A percentile compares a stretch with the other conserved stretches of the same genome.
phyloP scores from a whole-genome alignment of 2,888 invertebrate species.

The Morinoia aosen region DNA sequence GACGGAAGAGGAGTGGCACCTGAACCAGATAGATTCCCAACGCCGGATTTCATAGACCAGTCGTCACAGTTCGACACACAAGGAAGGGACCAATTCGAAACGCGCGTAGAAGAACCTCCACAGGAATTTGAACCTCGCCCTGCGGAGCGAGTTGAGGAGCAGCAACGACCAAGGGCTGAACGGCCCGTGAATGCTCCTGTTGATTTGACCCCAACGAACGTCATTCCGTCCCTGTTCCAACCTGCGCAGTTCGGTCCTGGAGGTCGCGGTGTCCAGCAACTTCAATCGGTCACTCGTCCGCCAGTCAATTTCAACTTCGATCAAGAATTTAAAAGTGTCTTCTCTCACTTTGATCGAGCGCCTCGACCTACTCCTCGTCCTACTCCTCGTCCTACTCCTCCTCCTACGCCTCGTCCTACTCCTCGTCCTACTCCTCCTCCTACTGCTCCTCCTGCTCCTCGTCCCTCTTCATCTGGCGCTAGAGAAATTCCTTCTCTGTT shows the following conservation, averaged over 20 bases:
- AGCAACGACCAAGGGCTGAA: not conserved
- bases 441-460: not conserved
- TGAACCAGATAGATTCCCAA: conserved; percentile 47
- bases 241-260: conserved; percentile 28
- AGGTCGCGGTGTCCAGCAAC: conserved; percentile 21
- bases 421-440: not conserved
- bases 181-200: conserved; percentile 7
- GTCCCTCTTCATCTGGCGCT: not conserved
- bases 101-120: not conserved
- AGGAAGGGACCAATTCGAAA: not conserved
- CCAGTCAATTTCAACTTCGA: conserved; percentile 62
- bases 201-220: not conserved
- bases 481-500: conserved; percentile 12
- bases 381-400: conserved; percentile 26
- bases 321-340: conserved; percentile 56
- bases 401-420: conserved; percentile 14
- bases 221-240: not conserved
- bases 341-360: not conserved
- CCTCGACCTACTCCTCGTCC: conserved; percentile 54
- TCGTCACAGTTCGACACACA: not conserved
- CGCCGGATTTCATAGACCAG: conserved; percentile 47
- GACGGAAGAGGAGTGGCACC: not conserved
- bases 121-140: not conserved
- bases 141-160: conserved; percentile 23
- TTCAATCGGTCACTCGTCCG: not conserved